Base-by-base conservation (phyloP, 2,888 invertebrate species). In the Oxytorus armatus region DNA sequence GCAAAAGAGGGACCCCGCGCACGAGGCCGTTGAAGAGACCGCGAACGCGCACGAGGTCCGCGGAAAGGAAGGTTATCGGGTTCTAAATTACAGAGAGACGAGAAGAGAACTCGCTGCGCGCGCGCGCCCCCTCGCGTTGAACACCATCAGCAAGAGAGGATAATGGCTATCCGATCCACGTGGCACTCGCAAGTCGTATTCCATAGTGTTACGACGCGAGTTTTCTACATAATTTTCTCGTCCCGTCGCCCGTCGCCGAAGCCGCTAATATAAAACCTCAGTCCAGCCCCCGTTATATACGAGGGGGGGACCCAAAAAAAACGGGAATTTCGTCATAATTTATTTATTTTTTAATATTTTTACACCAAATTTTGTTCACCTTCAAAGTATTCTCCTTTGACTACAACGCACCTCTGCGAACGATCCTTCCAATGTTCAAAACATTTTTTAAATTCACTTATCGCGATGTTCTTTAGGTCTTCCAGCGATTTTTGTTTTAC, bases 11-110 rank as follows among this genome's bases (percentile, higher is more conserved):
- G 72, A 77, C 69, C 59, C 68, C 23, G 74, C 76, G 82, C 77
- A 77, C 75, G 75, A 81, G 77, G 72, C 61, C 66, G 78, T 77
- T 65, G 69, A 79, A 81, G 77, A 75, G 80, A 61, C 78, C 72
- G 63, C 74, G 18, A 77, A 82, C 63, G 69, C 72, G 59, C 79
- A 59, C 69, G 69, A 59, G 75, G 78, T 82, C 80, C 73, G 81
- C 77, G 78, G 78, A 84, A 81, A 84, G 82, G 82, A 82, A 83
- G 83, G 83, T 83, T 83, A 83, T 83, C 83, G 81, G 82, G 76
- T 80, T 77, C 77, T 82, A 84, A 84, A 84, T 84, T 84, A 83
- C 79, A 84, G 74, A 61, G 76, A 76, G 80, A 84, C 78, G 77
- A 79, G 75, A 81, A 73, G 61, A 61, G 69, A 79, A 74, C 53